Conservation (phyloP, 2,797 vertebrate species). For the Lemur catta region DNA sequence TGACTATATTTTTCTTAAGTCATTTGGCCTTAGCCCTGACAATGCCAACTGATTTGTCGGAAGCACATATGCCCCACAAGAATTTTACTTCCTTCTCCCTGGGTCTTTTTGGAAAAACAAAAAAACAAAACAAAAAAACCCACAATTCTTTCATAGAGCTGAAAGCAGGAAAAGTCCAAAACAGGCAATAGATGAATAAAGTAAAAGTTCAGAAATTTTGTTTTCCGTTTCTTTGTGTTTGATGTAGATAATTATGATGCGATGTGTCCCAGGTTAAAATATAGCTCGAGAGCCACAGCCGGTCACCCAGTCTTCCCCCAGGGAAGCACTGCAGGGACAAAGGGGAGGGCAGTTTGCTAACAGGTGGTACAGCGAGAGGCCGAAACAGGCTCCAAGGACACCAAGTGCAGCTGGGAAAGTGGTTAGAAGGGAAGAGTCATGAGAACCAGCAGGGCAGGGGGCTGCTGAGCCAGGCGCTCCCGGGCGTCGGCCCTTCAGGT, state of each 20-base stretch:
- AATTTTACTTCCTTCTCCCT: neutral
- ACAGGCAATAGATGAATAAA: neutral
- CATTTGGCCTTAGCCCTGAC: neutral
- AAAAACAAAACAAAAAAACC: no score
- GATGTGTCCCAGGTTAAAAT: neutral
- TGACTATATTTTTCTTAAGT: neutral
- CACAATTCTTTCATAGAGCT: neutral
- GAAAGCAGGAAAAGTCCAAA: neutral
- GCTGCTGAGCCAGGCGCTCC: no score
- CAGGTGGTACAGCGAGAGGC: neutral
- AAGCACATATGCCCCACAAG: neutral
- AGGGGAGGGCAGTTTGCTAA: neutral
- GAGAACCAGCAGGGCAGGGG: neutral
- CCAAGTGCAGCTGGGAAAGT: no score
- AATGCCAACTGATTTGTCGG: neutral
- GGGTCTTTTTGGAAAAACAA: no score
- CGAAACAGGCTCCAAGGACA: neutral
- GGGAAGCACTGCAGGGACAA: neutral
- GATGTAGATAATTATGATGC: neutral
- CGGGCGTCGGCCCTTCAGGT: rapidly evolving
- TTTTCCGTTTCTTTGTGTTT: neutral
- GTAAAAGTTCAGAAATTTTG: neutral
- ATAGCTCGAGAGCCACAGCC: no score
- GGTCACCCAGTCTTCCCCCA: neutral
- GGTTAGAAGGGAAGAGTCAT: rapidly evolving